phyloP scores from a whole-genome alignment of 2,113 vertebrate species.

The Spea bombifrons region DNA sequence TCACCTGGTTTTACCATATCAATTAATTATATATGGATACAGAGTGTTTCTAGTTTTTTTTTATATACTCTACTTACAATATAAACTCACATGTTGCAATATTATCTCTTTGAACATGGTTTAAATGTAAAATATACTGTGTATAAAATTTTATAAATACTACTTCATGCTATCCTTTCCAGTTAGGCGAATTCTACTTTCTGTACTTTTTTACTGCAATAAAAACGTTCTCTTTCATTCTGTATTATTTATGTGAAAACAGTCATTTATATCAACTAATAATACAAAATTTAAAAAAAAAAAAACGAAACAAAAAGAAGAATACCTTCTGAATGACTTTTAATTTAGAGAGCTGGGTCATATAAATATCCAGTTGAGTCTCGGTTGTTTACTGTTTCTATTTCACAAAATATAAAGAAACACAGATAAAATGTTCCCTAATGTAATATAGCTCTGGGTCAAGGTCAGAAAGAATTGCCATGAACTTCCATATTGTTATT shows the following conservation, averaged over 20 bases:
- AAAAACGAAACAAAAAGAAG: not conserved
- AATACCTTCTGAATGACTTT: not conserved
- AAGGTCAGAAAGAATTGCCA: slow-evolving; percentile 13
- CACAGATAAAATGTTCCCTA: slow-evolving; percentile 7
- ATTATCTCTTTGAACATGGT: no score
- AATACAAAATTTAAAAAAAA: not conserved
- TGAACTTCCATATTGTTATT: slow-evolving; percentile 29
- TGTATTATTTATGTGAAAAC: not conserved
- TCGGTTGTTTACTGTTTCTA: slow-evolving; percentile 3
- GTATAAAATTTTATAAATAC: no score
- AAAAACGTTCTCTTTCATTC: not conserved
- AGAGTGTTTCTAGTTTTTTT: no score
- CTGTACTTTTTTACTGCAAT: not conserved
- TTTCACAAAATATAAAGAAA: slow-evolving; percentile 20
- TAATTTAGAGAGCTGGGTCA: slow-evolving; percentile 30
- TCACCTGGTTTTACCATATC: no score
- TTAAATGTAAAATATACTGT: no score
- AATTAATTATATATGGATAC: no score
- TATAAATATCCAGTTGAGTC: slow-evolving; percentile 18
- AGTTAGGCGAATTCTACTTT: no score
- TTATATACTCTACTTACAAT: no score
- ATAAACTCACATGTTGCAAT: no score
- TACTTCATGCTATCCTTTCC: no score
- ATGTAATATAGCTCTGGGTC: slow-evolving; percentile 22
- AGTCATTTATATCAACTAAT: not conserved